These are phyloP conservation scores for Eupeodes corollae DNA, from an alignment of 1,140 invertebrate genomes.

Conservation along the genomic window DNA sequence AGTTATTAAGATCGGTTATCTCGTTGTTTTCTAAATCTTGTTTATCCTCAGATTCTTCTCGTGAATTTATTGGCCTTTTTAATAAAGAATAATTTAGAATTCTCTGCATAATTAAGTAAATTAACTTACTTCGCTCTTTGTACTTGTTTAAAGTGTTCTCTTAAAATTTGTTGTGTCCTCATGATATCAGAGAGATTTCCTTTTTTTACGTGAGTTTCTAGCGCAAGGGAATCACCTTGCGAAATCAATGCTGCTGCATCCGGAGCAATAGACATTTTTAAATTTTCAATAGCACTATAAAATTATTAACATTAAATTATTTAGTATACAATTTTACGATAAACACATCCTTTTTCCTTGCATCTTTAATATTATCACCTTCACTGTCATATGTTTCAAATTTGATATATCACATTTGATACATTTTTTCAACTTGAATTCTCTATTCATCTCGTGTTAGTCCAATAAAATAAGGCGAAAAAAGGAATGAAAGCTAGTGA, in stretches of 20 bases:
- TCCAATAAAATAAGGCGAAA: too few relatives aligned
- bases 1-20: not conserved
- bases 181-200: constrained; percentile 30
- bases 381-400: too few relatives aligned
- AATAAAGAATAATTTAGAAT: not conserved
- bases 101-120: not conserved
- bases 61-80: not conserved
- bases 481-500: too few relatives aligned
- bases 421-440: too few relatives aligned
- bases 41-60: not conserved
- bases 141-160: constrained; percentile 34
- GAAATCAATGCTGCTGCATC: constrained; percentile 70
- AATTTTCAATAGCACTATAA: constrained; percentile 23
- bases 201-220: constrained; percentile 45
- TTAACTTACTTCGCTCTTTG: constrained; percentile 29
- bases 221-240: constrained; percentile 61
- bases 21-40: not conserved
- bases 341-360: too few relatives aligned
- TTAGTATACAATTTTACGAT: too few relatives aligned
- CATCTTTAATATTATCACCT: too few relatives aligned
- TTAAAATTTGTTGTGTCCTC: constrained; percentile 28
- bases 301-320: not conserved
- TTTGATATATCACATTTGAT: too few relatives aligned
- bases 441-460: too few relatives aligned
- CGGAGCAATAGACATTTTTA: constrained; percentile 46